These are phyloP conservation scores for Erebia epiphron DNA, from an alignment of 2,888 invertebrate species.

Conservation along the genomic window DNA sequence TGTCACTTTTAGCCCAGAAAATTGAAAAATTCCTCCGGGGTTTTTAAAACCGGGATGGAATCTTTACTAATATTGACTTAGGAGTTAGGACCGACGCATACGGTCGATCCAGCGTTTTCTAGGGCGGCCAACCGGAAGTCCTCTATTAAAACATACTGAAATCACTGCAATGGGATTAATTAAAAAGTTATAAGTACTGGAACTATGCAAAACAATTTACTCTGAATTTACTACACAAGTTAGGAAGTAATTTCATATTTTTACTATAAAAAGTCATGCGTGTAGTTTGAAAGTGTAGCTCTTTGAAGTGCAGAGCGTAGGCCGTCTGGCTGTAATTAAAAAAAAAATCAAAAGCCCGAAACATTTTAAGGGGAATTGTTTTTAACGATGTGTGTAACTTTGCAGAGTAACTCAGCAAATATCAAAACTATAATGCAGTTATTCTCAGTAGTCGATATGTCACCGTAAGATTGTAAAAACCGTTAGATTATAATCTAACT, in stretches of 20 bases:
- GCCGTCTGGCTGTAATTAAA: conserved; percentile 25
- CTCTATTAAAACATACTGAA: no score
- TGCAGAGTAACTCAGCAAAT: background rate
- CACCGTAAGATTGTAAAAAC: no score
- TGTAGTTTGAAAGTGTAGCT: conserved; percentile 6
- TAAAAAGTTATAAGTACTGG: background rate
- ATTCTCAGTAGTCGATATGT: no score
- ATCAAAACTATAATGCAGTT: background rate
- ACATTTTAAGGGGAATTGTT: conserved; percentile 19
- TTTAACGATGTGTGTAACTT: conserved; percentile 15
- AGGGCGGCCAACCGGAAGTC: no score
- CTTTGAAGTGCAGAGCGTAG: conserved; percentile 20
- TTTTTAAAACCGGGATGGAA: no score
- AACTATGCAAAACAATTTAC: background rate
- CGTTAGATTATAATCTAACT: no score
- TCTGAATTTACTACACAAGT: background rate
- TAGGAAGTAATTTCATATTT: background rate
- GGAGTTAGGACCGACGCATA: no score
- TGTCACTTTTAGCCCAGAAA: no score
- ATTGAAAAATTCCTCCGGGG: no score
- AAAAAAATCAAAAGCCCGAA: conserved; percentile 16
- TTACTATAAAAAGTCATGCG: conserved; percentile 5
- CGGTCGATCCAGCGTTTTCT: no score
- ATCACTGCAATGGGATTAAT: background rate
- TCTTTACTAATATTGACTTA: no score